These are phyloP conservation scores for Protodeltote pygarga DNA, from an alignment of 2,888 invertebrate genomes.

Conservation along the genomic window DNA sequence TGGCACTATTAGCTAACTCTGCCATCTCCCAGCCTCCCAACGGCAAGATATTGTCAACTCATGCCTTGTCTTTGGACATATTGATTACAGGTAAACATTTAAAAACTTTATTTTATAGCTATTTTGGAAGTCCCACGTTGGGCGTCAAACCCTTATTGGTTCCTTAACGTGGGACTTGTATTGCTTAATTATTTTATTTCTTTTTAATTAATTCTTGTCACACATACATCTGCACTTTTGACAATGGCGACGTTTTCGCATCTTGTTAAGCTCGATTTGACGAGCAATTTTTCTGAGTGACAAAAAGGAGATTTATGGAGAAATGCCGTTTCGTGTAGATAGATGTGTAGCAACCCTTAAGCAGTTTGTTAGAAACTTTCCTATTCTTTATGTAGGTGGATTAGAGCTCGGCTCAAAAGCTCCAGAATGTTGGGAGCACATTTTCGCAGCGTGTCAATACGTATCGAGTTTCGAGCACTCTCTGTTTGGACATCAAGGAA, in stretches of 20 bases:
- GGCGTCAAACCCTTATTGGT: background rate
- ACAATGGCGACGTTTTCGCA: too few relatives aligned
- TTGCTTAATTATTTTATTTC: too few relatives aligned
- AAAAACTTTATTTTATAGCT: background rate
- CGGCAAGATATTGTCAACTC: conserved; percentile 93
- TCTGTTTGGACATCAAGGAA: conserved; percentile 94
- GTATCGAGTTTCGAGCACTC: conserved; percentile 97
- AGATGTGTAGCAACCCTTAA: too few relatives aligned
- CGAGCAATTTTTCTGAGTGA: too few relatives aligned
- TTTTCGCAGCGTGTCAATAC: conserved; percentile 97
- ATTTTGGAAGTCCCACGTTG: background rate
- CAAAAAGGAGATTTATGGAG: too few relatives aligned
- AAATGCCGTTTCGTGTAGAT: too few relatives aligned
- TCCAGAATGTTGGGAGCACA: conserved; percentile 97
- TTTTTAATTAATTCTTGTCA: too few relatives aligned
- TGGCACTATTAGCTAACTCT: conserved; percentile 94
- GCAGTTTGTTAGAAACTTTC: too few relatives aligned
- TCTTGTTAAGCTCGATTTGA: too few relatives aligned
- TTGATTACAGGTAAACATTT: conserved; percentile 89
- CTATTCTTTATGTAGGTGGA: conserved; percentile 83
- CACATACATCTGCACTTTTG: too few relatives aligned
- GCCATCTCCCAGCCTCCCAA: conserved; percentile 94
- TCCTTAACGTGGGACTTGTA: background rate
- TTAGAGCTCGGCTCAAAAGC: conserved; percentile 97
- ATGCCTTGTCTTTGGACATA: conserved; percentile 97